These are phyloP conservation scores for Drosophila yakuba DNA, from an alignment of 1,140 invertebrate species.

Conservation along the genomic window DNA sequence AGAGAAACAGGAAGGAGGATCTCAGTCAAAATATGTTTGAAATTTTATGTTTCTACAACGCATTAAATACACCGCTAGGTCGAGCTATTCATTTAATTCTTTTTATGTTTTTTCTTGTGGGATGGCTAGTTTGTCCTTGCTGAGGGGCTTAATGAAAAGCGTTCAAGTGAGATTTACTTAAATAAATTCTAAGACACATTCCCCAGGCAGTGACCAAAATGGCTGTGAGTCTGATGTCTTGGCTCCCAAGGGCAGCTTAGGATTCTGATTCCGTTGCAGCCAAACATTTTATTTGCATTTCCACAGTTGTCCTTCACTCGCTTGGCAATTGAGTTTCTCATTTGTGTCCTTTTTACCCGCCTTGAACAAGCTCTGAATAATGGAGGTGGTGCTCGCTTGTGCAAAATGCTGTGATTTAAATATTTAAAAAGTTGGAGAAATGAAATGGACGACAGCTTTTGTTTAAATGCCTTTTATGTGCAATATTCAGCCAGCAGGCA, in stretches of 20 bases:
- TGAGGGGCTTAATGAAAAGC: conserved; percentile 60
- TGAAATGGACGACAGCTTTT: conserved; percentile 49
- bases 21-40: too few relatives aligned
- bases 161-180: conserved; percentile 72
- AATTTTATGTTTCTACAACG: too few relatives aligned
- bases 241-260: conserved; percentile 9
- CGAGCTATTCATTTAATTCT: background rate
- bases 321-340: conserved; percentile 17
- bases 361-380: conserved; percentile 35
- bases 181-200: conserved; percentile 65
- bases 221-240: conserved; percentile 26
- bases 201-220: conserved; percentile 25
- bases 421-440: conserved; percentile 34
- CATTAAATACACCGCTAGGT: too few relatives aligned
- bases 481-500: conserved; percentile 43
- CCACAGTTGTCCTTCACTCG: conserved; percentile 18
- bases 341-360: conserved; percentile 25
- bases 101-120: too few relatives aligned
- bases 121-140: background rate
- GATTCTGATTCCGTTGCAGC: conserved; percentile 16
- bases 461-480: conserved; percentile 60
- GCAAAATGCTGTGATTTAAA: conserved; percentile 48
- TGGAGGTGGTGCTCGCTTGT: conserved; percentile 18
- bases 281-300: conserved; percentile 56
- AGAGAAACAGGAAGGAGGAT: too few relatives aligned